Evolutionary conservation across 2,113 vertebrate species (phyloP).

Genomic region (Platysteira castanea): DNA sequence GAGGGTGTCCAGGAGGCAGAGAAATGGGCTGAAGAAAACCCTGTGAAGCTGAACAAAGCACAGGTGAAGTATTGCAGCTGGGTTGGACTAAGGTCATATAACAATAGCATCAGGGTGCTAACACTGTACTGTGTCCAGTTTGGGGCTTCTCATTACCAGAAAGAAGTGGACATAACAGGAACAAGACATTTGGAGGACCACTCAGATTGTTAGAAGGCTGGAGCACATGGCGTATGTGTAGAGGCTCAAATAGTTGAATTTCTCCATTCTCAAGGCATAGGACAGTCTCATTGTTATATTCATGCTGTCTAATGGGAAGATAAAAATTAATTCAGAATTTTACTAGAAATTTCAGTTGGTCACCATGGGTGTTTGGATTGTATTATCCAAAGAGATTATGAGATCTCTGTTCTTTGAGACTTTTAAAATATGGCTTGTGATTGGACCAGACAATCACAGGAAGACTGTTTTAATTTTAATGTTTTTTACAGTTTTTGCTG

Average conservation of each 20-base stretch:
- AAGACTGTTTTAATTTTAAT: neutral
- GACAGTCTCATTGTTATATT: neutral
- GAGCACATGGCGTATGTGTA: rapidly evolving
- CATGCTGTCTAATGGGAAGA: neutral
- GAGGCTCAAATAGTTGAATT: neutral
- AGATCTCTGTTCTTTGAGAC: neutral
- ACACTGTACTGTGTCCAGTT: neutral
- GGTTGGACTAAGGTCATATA: neutral
- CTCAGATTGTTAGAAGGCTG: neutral
- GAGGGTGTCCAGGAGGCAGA: neutral
- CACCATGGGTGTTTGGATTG: neutral
- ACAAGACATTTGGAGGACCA: neutral
- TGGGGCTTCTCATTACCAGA: neutral
- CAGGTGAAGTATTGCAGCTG: neutral
- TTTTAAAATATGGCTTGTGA: neutral
- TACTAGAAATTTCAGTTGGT: neutral
- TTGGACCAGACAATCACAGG: neutral
- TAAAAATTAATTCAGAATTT: neutral
- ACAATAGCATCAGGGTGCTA: neutral
- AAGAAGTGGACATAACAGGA: neutral
- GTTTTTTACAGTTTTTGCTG: neutral
- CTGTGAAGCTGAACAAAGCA: neutral
- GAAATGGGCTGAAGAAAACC: neutral
- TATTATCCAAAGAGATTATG: neutral
- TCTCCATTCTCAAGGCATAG: neutral